These are phyloP conservation scores for Uloborus plumipes DNA, from an alignment of 2,888 invertebrate genomes.

Conservation along the genomic window DNA sequence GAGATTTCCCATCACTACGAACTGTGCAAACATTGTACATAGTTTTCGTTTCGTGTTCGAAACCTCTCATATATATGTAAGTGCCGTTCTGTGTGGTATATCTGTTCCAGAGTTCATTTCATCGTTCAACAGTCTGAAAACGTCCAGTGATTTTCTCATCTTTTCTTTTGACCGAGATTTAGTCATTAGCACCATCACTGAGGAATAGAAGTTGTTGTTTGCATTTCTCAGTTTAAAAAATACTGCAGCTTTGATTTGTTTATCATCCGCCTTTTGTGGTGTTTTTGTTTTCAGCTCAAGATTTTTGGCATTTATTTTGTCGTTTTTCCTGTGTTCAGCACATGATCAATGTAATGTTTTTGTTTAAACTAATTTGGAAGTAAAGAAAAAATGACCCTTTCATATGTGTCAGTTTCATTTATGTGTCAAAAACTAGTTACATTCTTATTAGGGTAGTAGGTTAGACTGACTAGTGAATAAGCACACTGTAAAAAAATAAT, in stretches of 20 bases:
- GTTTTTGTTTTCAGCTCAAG: background rate
- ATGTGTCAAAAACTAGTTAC: too few relatives aligned
- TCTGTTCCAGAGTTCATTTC: constrained; percentile 5
- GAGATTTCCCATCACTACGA: constrained; percentile 13
- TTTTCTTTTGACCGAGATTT: too few relatives aligned
- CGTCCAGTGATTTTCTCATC: constrained; percentile 11
- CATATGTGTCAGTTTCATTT: background rate
- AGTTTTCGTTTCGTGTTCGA: constrained; percentile 26
- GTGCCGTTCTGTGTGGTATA: background rate
- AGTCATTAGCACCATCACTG: too few relatives aligned
- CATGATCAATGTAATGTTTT: constrained; percentile 30
- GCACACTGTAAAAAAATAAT: too few relatives aligned
- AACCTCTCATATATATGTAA: constrained; percentile 7
- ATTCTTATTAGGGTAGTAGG: too few relatives aligned
- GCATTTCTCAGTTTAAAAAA: too few relatives aligned
- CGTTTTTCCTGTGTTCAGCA: constrained; percentile 22
- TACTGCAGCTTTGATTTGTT: too few relatives aligned
- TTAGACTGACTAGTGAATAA: too few relatives aligned
- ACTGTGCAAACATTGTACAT: constrained; percentile 29
- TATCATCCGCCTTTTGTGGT: too few relatives aligned
- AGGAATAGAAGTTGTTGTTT: too few relatives aligned
- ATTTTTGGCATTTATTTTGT: background rate
- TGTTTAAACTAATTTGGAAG: constrained; percentile 36
- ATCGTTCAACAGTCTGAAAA: constrained; percentile 28
- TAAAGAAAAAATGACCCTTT: constrained; percentile 42